Evolutionary conservation across 2,113 vertebrate species (phyloP).

Genomic region (Nothoprocta pentlandii): DNA sequence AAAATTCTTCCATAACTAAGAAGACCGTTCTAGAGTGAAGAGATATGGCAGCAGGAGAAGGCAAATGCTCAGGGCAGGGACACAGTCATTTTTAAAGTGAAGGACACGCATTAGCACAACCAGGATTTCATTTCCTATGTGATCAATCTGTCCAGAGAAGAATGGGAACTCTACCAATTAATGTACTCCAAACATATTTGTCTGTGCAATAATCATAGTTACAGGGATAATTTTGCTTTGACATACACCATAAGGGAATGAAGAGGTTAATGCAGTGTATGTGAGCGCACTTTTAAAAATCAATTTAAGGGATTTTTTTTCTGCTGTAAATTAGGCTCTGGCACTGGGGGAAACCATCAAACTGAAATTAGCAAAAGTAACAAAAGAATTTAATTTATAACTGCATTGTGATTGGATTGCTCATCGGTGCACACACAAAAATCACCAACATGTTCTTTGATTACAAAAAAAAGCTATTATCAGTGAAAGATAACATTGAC

Average conservation of each 20-base stretch:
- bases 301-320: conserved; percentile 49
- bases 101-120: neutral
- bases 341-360: conserved; percentile 52
- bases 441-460: conserved; percentile 9
- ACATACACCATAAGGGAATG: conserved; percentile 13
- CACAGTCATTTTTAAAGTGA: neutral
- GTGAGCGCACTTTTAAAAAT: conserved; percentile 38
- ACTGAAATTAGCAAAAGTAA: conserved; percentile 62
- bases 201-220: conserved; percentile 5
- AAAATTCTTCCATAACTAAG: neutral
- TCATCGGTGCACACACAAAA: conserved; percentile 13
- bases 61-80: neutral
- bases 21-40: neutral
- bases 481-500: conserved; percentile 22
- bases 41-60: neutral
- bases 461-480: conserved; percentile 58
- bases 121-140: neutral
- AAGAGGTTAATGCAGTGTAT: conserved; percentile 41
- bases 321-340: conserved; percentile 43
- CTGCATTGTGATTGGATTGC: conserved; percentile 14
- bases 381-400: conserved; percentile 61
- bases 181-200: neutral
- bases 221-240: conserved; percentile 38
- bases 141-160: neutral
- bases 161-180: conserved; percentile 18